Conservation (phyloP, 1,140 invertebrate genomes). For the Aphaenogaster rudis region DNA sequence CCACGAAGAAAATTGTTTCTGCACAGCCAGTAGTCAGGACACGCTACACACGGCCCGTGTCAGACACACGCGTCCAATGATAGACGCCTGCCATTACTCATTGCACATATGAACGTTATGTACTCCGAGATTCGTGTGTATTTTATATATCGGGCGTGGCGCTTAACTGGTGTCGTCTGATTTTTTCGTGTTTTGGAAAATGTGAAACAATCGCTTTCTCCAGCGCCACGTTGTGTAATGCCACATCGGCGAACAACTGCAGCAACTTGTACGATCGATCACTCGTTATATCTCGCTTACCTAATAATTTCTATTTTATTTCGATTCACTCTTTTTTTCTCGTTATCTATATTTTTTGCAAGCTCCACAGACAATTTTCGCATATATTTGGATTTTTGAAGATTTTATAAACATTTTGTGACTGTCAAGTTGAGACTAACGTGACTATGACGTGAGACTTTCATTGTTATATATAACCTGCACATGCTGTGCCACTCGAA, state of each 20-base stretch:
- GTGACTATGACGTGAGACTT: background rate
- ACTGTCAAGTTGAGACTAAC: background rate
- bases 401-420: background rate
- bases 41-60: slow-evolving; percentile 65
- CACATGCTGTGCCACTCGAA: background rate
- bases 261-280: slow-evolving; percentile 8
- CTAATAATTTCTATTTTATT: slow-evolving; percentile 1
- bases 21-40: slow-evolving; percentile 52
- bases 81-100: slow-evolving; percentile 81
- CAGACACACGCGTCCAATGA: slow-evolving; percentile 76
- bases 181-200: slow-evolving; percentile 55
- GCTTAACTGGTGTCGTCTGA: slow-evolving; percentile 44
- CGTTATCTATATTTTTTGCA: background rate
- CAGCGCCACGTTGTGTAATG: background rate
- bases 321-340: background rate
- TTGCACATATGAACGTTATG: slow-evolving; percentile 73
- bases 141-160: slow-evolving; percentile 23
- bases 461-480: slow-evolving; percentile 16
- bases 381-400: background rate
- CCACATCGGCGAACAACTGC: background rate
- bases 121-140: slow-evolving; percentile 65
- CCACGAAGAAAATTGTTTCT: slow-evolving; percentile 76
- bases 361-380: background rate
- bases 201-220: slow-evolving; percentile 51
- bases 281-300: background rate